Evolutionary conservation across 1,140 invertebrate genomes (phyloP).

Genomic region (Cyclargus thomasi): DNA sequence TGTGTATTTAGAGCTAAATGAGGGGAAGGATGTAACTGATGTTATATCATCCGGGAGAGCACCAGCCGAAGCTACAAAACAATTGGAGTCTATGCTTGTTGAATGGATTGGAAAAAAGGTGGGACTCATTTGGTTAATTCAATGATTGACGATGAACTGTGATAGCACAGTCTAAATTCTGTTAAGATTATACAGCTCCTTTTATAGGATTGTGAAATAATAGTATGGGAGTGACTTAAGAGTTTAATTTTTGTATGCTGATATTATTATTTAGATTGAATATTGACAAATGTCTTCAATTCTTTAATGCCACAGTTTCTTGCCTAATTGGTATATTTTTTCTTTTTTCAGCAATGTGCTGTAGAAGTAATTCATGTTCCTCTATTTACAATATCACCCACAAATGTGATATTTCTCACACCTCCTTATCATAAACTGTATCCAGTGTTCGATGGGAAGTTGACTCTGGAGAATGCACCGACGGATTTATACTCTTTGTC

Average conservation of each 20-base stretch:
- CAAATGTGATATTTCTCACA: constrained; percentile 78
- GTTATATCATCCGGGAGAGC: constrained; percentile 46
- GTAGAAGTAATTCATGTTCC: constrained; percentile 79
- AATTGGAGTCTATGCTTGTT: constrained; percentile 52
- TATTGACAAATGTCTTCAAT: no score
- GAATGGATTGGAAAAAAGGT: constrained; percentile 63
- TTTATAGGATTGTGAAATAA: no score
- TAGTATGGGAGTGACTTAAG: no score
- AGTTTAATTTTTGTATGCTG: no score
- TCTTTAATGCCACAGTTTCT: no score
- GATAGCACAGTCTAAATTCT: no score
- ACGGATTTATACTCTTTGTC: constrained; percentile 66
- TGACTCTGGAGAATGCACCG: constrained; percentile 56
- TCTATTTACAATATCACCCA: constrained; percentile 77
- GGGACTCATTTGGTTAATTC: constrained; percentile 1
- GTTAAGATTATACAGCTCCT: no score
- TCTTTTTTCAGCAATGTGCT: constrained; percentile 72
- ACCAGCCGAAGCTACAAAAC: constrained; percentile 45
- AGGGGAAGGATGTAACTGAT: constrained; percentile 57
- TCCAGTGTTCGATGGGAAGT: constrained; percentile 73
- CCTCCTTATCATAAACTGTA: constrained; percentile 79
- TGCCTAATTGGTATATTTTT: constrained; percentile 1
- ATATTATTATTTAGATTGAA: no score
- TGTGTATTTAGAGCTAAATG: constrained; percentile 58
- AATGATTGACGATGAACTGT: no score